Base-by-base conservation (phyloP, 2,888 invertebrate genomes). In the Gymnosoma rotundatum region DNA sequence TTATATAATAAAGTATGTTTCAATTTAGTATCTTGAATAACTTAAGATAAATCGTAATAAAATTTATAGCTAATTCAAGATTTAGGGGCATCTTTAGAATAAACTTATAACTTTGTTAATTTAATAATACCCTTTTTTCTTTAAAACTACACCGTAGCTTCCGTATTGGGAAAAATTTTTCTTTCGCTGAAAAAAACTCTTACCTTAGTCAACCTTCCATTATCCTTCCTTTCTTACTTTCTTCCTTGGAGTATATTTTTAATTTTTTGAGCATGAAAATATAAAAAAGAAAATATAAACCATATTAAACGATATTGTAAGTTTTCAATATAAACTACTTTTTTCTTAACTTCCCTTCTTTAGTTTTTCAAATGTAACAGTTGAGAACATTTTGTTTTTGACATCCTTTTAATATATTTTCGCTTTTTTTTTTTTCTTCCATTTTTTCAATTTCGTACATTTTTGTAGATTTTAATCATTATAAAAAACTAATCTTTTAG, bases 261-360 rank as follows among this genome's bases (percentile, higher is more conserved):
- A 7, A 45, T 70, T 74, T 63, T 48, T n/a, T 6, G 25, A 8
- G 54, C 21, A 52, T 1, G n/a, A 21, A 18, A 38, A 8, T 18
- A 64, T 48, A 12, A 4, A 64, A n/a, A 69, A 61, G 60, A 32
- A 67, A 58, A 1, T 12, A 42, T 10, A 42, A 21, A 1, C n/a
- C 18, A 10, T 74, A n/a, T 21, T 25, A 58, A 61, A 78, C 18
- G n/a, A 56, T 73, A 69, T 64, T 54, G 38, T 73, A 73, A 78
- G 61, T 80, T 76, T 83, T 76, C 72, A 83, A 79, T 79, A 79
- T 79, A 79, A 79, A 79, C 83, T 70, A 79, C 21, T 52, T 75
- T 83, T n/a, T 79, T 60, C 70, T 75, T 75, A 70, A 83, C 72
- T 76, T 76, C 48, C 61, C 66, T 70, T 74, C 63, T 66, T 75